A percentile compares a stretch with the other conserved stretches of the same genome.
phyloP scores from a whole-genome alignment of 2,113 vertebrate genomes.

The Phycodurus eques region DNA sequence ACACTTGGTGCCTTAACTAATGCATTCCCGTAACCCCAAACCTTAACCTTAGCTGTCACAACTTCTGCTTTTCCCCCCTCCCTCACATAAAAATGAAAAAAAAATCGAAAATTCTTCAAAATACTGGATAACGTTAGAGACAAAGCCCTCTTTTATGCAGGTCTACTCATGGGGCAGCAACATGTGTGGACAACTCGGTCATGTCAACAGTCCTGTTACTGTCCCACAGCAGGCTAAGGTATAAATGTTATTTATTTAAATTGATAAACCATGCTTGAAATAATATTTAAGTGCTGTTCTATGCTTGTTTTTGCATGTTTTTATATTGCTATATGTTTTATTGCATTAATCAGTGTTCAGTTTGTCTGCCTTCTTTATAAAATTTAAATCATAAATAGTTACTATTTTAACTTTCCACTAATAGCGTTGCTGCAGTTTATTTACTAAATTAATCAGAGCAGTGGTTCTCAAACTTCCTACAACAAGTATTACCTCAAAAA shows the following conservation, averaged over 20 bases:
- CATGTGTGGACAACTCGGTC: conserved; percentile 86
- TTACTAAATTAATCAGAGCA: too few species aligned
- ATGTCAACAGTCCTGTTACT: conserved; percentile 81
- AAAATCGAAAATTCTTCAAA: background rate
- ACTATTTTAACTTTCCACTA: background rate
- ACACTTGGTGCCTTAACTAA: background rate
- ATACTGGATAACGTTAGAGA: background rate
- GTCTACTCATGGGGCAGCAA: conserved; percentile 96
- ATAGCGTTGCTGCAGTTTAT: background rate
- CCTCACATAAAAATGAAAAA: background rate
- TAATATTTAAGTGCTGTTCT: background rate
- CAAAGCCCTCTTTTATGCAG: conserved; percentile 59
- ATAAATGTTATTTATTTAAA: conserved; percentile 9
- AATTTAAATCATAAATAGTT: background rate
- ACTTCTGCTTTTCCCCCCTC: background rate
- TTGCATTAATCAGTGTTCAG: background rate
- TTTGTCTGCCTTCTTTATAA: background rate
- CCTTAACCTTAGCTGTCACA: background rate
- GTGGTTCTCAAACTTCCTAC: too few species aligned
- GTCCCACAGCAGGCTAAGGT: conserved; percentile 89
- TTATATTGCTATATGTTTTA: background rate
- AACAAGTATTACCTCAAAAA: too few species aligned
- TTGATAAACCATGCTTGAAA: background rate
- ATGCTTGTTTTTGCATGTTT: background rate
- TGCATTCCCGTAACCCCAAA: conserved; percentile 1